Percentiles rank a stretch among this genome's conserved stretches.
Conservation (phyloP, 2,888 invertebrate genomes). For the Agonopterix alstromeriana region DNA sequence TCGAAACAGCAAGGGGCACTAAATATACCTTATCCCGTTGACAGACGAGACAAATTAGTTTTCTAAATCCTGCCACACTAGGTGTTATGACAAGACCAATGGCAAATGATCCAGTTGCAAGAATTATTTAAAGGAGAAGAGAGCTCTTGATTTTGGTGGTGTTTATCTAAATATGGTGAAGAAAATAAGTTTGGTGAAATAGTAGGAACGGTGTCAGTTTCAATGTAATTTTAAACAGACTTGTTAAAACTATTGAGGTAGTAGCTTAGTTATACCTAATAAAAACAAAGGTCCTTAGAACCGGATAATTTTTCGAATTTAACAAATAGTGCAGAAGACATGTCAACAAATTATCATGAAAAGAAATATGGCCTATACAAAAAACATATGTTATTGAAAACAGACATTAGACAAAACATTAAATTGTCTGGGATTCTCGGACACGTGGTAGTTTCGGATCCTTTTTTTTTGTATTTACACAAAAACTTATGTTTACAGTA, state of each 20-base stretch:
- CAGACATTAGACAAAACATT: not conserved
- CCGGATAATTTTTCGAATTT: too few relatives aligned
- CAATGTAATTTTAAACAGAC: conserved; percentile 27
- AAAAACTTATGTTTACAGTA: conserved; percentile 19
- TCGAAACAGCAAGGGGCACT: conserved; percentile 28
- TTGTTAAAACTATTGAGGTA: too few relatives aligned
- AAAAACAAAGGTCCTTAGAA: too few relatives aligned
- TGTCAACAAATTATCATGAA: not conserved
- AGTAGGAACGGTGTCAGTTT: conserved; percentile 29
- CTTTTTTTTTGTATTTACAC: conserved; percentile 13
- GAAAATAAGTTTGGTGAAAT: conserved; percentile 37
- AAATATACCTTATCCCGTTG: conserved; percentile 50
- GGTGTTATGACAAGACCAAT: conserved; percentile 16
- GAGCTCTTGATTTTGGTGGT: conserved; percentile 10
- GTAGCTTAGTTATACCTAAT: too few relatives aligned
- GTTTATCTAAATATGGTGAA: conserved; percentile 32
- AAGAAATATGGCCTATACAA: too few relatives aligned
- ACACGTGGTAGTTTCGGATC: conserved; percentile 1
- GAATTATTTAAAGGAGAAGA: not conserved
- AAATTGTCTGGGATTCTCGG: not conserved
- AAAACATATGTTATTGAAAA: not conserved
- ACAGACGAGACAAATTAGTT: conserved; percentile 63
- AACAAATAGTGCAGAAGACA: too few relatives aligned
- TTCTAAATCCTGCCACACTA: conserved; percentile 36
- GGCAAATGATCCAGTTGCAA: conserved; percentile 7